phyloP scores from a whole-genome alignment of 2,888 invertebrate genomes.

The Ectropis crepuscularia region DNA sequence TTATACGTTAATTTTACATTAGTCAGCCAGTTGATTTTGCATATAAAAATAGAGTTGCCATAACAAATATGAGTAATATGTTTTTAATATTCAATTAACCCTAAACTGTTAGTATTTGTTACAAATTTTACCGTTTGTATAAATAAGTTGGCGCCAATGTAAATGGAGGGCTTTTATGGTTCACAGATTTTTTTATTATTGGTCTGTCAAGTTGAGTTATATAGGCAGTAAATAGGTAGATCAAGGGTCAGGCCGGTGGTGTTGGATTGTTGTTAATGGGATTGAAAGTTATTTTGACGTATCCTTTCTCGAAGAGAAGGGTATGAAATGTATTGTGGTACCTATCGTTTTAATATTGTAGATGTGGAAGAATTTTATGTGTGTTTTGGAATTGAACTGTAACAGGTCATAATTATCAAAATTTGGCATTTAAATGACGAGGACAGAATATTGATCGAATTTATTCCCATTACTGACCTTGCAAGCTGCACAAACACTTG shows the following conservation, averaged over 20 bases:
- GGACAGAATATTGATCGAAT: too few species aligned
- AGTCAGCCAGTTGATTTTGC: too few species aligned
- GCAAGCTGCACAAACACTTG: too few species aligned
- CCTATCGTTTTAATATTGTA: neutral
- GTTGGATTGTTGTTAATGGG: slow-evolving; percentile 12
- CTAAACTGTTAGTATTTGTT: neutral
- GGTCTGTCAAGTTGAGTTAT: slow-evolving; percentile 40
- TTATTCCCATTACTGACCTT: too few species aligned
- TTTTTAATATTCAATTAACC: too few species aligned
- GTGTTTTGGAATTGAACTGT: neutral
- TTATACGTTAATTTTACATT: too few species aligned
- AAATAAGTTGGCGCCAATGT: slow-evolving; percentile 24
- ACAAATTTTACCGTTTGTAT: neutral
- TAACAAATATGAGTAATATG: too few species aligned
- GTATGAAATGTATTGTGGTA: slow-evolving; percentile 3
- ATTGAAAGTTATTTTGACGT: slow-evolving; percentile 18
- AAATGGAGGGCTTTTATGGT: slow-evolving; percentile 35
- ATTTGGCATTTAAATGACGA: too few species aligned
- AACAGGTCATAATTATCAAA: neutral
- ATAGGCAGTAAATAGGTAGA: slow-evolving; percentile 32
- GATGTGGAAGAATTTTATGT: neutral
- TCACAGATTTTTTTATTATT: slow-evolving; percentile 40
- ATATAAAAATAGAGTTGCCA: too few species aligned
- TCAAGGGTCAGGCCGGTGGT: slow-evolving; percentile 33
- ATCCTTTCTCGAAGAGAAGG: slow-evolving; percentile 5